Percentiles rank a stretch among this genome's conserved stretches.
phyloP scores from a whole-genome alignment of 1,140 invertebrate species.

The Oscheius sp. region DNA sequence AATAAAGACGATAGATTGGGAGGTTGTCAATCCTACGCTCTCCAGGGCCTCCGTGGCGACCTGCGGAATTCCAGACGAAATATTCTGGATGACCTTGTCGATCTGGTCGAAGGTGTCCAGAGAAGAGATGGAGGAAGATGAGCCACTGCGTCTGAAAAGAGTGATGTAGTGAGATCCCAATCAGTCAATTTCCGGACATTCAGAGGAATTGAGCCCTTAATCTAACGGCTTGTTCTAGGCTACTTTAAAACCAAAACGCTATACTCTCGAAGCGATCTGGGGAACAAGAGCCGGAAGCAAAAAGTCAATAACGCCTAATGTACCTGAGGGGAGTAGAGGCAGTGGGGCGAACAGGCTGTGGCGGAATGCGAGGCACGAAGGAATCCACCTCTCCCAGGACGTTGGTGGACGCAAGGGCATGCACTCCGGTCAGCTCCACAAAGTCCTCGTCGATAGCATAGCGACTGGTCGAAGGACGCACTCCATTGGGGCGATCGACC shows the following conservation, averaged over 20 bases:
- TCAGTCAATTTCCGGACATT: no score
- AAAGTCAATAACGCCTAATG: not conserved
- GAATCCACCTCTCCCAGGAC: not conserved
- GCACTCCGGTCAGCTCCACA: not conserved
- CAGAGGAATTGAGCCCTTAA: no score
- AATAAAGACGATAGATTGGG: not conserved
- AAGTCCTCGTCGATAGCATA: slow-evolving; percentile 14
- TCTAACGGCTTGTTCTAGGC: no score
- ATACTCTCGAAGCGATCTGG: no score
- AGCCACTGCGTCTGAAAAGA: slow-evolving; percentile 26
- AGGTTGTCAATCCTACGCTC: slow-evolving; percentile 10
- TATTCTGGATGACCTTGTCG: slow-evolving; percentile 31
- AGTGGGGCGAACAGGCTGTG: not conserved
- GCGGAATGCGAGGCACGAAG: not conserved
- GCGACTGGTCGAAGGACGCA: not conserved
- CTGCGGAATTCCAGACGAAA: slow-evolving; percentile 11
- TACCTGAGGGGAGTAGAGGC: not conserved
- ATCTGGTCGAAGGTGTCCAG: slow-evolving; percentile 39
- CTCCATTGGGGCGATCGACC: not conserved
- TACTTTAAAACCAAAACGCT: no score
- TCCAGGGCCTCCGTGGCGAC: slow-evolving; percentile 32
- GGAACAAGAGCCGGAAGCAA: slow-evolving; percentile 5
- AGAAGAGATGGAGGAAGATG: slow-evolving; percentile 36
- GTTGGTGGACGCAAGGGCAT: slow-evolving; percentile 4
- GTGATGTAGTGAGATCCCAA: no score